phyloP scores from a whole-genome alignment of 2,113 vertebrate species.

The Oreocharis arfaki region DNA sequence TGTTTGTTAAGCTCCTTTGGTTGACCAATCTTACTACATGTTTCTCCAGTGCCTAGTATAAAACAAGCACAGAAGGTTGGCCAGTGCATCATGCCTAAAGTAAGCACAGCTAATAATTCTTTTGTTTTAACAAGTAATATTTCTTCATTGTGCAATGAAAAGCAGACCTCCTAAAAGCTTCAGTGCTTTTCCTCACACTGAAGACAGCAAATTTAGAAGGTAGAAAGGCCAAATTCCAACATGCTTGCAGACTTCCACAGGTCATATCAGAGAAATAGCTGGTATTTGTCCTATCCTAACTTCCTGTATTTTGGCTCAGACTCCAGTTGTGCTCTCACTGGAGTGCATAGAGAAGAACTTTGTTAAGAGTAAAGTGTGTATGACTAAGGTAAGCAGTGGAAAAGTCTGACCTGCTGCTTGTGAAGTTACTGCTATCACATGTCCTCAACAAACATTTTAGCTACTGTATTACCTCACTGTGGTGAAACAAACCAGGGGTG shows the following conservation, averaged over 20 bases:
- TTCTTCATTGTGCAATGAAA: neutral
- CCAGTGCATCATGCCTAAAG: neutral
- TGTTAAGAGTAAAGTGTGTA: neutral
- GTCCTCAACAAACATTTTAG: neutral
- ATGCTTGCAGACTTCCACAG: neutral
- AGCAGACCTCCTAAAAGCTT: neutral
- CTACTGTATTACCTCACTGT: neutral
- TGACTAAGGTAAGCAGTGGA: neutral
- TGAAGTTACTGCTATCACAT: neutral
- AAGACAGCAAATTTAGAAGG: neutral
- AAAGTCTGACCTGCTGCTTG: neutral
- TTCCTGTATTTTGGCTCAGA: neutral
- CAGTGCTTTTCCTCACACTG: neutral
- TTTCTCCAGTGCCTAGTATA: neutral
- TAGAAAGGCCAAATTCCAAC: neutral
- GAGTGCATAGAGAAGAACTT: neutral
- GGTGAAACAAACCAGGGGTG: neutral
- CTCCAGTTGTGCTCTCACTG: neutral
- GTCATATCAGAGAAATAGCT: neutral
- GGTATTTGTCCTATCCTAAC: neutral
- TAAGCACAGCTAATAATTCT: neutral
- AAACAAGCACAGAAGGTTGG: neutral
- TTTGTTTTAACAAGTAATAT: neutral
- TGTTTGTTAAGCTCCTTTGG: neutral
- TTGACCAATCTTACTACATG: neutral